Evolutionary conservation across 2,113 vertebrate genomes (phyloP).

Genomic region (Tyrannus savana): DNA sequence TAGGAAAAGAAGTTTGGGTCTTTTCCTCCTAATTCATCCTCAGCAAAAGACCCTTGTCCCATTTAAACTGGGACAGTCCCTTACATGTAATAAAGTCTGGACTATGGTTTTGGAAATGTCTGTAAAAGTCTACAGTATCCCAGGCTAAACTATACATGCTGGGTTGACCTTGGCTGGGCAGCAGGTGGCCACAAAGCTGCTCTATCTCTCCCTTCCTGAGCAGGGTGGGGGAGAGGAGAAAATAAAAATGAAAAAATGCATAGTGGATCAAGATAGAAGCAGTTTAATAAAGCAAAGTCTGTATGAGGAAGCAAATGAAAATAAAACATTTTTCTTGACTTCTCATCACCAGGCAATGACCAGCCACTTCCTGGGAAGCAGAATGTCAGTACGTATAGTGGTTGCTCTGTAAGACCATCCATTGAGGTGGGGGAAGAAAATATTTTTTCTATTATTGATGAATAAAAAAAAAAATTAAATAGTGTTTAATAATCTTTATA

Average conservation of each 20-base stretch:
- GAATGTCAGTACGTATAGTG: accelerated
- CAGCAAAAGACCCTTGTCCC: too few species aligned
- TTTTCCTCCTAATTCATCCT: too few species aligned
- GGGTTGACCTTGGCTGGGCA: neutral
- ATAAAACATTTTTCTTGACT: neutral
- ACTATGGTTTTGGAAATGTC: neutral
- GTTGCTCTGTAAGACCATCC: neutral
- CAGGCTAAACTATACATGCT: neutral
- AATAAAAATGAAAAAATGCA: neutral
- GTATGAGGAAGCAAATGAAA: neutral
- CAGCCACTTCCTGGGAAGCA: neutral
- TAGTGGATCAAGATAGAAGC: neutral
- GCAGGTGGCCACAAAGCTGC: neutral
- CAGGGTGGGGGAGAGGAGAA: neutral
- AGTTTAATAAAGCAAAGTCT: neutral
- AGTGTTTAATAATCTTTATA: neutral
- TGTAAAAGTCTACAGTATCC: neutral
- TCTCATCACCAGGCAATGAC: neutral
- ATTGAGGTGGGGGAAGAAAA: neutral
- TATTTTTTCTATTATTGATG: neutral
- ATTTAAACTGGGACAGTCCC: too few species aligned
- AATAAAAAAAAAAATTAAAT: neutral
- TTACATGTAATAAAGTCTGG: neutral
- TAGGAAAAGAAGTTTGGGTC: too few species aligned
- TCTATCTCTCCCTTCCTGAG: neutral